Percentiles rank a stretch among this genome's conserved stretches.
Evolutionary conservation across 2,888 invertebrate genomes (phyloP).

Genomic region (Lysandra coridon): DNA sequence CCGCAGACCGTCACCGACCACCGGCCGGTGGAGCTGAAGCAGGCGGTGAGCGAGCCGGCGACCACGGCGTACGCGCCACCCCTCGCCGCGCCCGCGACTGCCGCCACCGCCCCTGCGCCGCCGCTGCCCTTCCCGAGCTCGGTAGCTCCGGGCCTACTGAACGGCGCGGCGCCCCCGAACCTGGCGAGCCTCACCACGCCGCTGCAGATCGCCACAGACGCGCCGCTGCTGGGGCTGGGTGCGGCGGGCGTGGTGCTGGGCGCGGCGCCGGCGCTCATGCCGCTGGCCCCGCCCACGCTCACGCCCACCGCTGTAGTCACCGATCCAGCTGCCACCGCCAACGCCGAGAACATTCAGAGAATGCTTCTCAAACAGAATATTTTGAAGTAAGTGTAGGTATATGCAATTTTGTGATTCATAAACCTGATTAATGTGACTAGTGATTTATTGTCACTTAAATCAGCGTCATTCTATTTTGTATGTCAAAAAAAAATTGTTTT

Average conservation of each 20-base stretch:
- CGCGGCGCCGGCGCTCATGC: constrained; percentile 45
- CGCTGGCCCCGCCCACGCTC: constrained; percentile 50
- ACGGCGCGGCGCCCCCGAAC: constrained; percentile 52
- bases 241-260: constrained; percentile 66
- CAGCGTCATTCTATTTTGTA: background rate
- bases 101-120: constrained; percentile 40
- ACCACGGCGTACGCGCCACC: constrained; percentile 43
- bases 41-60: constrained; percentile 42
- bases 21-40: constrained; percentile 45
- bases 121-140: constrained; percentile 44
- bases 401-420: background rate
- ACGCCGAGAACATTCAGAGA: constrained; percentile 72
- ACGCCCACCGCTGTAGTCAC: constrained; percentile 54
- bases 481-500: background rate
- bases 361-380: constrained; percentile 77
- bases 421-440: background rate
- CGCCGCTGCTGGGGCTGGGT: constrained; percentile 60
- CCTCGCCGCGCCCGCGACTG: constrained; percentile 42
- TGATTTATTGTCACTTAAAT: background rate
- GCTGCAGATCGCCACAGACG: constrained; percentile 68
- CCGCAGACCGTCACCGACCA: constrained; percentile 49
- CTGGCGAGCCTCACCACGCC: constrained; percentile 62
- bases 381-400: constrained; percentile 63
- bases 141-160: constrained; percentile 50
- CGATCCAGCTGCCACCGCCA: constrained; percentile 57